Conservation (phyloP, 2,113 vertebrate species). For the Rhinolophus sinicus region DNA sequence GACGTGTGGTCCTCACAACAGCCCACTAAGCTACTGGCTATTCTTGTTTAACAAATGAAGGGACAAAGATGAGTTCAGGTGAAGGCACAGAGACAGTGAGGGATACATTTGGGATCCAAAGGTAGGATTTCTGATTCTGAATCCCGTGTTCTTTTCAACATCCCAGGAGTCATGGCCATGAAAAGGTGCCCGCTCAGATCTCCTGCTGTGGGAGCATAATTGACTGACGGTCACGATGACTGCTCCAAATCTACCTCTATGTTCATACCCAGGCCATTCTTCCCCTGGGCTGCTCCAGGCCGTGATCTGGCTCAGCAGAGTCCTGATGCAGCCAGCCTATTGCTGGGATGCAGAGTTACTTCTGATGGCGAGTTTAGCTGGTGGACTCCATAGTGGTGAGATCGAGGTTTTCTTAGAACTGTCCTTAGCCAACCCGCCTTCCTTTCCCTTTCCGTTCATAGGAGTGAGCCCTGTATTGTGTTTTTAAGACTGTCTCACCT, state of each 20-base stretch:
- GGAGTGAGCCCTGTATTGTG: neutral
- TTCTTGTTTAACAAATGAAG: neutral
- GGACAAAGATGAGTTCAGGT: neutral
- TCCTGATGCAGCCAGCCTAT: neutral
- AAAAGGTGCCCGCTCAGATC: neutral
- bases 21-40: neutral
- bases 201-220: neutral
- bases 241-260: neutral
- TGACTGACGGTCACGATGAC: neutral
- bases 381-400: neutral
- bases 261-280: rapidly evolving
- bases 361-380: neutral
- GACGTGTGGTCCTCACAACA: rapidly evolving
- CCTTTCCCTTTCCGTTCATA: neutral
- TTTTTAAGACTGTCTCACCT: neutral
- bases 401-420: neutral
- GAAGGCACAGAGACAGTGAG: neutral
- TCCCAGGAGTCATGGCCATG: neutral
- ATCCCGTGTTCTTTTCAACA: neutral
- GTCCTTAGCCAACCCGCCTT: rapidly evolving
- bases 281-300: neutral
- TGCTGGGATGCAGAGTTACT: neutral
- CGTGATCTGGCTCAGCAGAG: neutral
- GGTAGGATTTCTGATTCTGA: neutral
- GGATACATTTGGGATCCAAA: neutral